Percentiles rank a stretch among this genome's conserved stretches.
phyloP scores from a whole-genome alignment of 2,797 vertebrate genomes.

The Paguma larvata region DNA sequence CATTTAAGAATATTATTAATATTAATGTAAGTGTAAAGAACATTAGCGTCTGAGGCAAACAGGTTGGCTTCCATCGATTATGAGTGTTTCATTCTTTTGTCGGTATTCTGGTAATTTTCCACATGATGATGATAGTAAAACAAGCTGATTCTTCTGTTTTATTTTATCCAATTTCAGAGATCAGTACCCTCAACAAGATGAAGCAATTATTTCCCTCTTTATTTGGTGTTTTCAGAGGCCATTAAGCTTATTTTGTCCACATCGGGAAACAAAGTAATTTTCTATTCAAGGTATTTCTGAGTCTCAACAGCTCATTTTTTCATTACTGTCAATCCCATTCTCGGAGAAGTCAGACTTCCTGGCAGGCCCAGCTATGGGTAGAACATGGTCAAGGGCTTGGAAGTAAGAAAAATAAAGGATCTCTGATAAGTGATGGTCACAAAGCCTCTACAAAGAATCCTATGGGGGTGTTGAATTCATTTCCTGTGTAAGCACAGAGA shows the following conservation, averaged over 20 bases:
- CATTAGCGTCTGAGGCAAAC: not conserved
- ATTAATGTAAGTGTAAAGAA: not conserved
- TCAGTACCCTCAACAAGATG: slow-evolving; percentile 73
- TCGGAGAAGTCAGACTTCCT: not conserved
- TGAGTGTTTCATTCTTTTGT: not conserved
- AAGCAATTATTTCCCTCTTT: slow-evolving; percentile 77
- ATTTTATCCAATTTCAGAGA: slow-evolving; percentile 81
- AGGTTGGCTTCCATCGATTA: not conserved
- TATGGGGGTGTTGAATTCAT: not conserved
- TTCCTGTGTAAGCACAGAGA: not conserved
- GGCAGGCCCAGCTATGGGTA: not conserved
- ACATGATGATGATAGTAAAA: not conserved
- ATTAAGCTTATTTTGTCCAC: slow-evolving; percentile 78
- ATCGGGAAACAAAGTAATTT: slow-evolving; percentile 74
- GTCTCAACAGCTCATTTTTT: slow-evolving; percentile 41
- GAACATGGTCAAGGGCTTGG: not conserved
- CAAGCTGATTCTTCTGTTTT: slow-evolving; percentile 65
- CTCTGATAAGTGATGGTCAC: no score
- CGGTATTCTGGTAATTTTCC: slow-evolving; percentile 49
- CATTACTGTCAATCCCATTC: not conserved
- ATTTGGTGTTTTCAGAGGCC: slow-evolving; percentile 77
- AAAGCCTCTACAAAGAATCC: rapidly evolving
- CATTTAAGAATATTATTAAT: not conserved
- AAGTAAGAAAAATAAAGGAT: not conserved
- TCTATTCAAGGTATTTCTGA: slow-evolving; percentile 66